These are phyloP conservation scores for Diarsia mendica DNA, from an alignment of 2,888 invertebrate genomes.

Conservation along the genomic window DNA sequence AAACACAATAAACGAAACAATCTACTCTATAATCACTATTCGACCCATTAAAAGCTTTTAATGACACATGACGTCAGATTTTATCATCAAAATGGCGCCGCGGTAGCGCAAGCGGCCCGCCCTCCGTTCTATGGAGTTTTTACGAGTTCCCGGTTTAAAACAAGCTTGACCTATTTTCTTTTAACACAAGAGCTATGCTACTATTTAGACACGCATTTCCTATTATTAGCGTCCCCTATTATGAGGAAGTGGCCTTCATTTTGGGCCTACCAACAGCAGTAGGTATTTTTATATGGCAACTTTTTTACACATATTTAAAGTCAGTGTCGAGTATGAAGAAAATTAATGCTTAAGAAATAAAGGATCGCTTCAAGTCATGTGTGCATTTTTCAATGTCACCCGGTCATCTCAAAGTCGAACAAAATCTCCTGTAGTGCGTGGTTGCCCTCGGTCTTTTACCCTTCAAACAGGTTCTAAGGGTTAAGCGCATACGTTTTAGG, in stretches of 20 bases:
- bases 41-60: constrained; percentile 26
- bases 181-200: background rate
- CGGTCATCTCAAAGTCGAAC: constrained; percentile 25
- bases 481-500: background rate
- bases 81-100: constrained; percentile 44
- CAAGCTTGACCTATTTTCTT: constrained; percentile 39
- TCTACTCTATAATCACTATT: constrained; percentile 2
- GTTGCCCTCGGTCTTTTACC: constrained; percentile 14
- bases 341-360: constrained; percentile 2
- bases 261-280: background rate
- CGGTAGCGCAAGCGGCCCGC: constrained; percentile 10
- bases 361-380: background rate
- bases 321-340: background rate
- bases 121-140: constrained; percentile 18
- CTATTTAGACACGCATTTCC: background rate
- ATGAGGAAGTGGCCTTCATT: background rate
- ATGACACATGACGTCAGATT: constrained; percentile 44
- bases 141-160: constrained; percentile 31
- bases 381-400: constrained; percentile 24
- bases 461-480: constrained; percentile 46
- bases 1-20: constrained; percentile 1
- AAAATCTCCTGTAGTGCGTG: background rate
- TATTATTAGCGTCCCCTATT: background rate
- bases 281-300: background rate
- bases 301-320: background rate